These are phyloP conservation scores for Phalanger gymnotis DNA, from an alignment of 2,797 vertebrate genomes.

Conservation along the genomic window DNA sequence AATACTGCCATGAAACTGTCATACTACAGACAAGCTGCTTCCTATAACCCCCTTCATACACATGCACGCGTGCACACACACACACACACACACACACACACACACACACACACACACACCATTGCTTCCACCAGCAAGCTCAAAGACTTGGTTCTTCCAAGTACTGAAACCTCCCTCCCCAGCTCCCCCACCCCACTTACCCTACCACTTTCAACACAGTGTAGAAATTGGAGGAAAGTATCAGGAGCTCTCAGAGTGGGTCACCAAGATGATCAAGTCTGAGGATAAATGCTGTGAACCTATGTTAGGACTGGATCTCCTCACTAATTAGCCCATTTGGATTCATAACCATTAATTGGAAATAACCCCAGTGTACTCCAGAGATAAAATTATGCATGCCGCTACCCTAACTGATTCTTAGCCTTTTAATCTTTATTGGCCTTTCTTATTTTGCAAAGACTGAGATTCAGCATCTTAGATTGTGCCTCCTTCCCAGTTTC, in stretches of 20 bases:
- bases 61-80: too few relatives aligned
- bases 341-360: neutral
- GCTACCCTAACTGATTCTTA: neutral
- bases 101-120: too few relatives aligned
- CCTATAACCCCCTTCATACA: neutral
- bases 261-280: neutral
- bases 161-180: neutral
- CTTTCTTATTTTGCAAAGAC: neutral
- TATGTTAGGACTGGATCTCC: neutral
- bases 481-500: neutral
- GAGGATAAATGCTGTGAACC: neutral
- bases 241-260: neutral
- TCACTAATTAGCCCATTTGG: neutral
- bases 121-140: neutral
- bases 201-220: neutral
- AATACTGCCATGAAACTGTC: neutral
- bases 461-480: neutral
- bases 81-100: too few relatives aligned
- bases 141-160: neutral
- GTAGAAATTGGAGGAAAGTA: neutral
- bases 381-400: neutral
- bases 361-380: neutral
- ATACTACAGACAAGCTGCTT: neutral
- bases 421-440: neutral
- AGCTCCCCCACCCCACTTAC: neutral